A percentile compares a stretch with the other conserved stretches of the same genome.
Conservation (phyloP, 1,140 invertebrate species). For the Onthophagus taurus region DNA sequence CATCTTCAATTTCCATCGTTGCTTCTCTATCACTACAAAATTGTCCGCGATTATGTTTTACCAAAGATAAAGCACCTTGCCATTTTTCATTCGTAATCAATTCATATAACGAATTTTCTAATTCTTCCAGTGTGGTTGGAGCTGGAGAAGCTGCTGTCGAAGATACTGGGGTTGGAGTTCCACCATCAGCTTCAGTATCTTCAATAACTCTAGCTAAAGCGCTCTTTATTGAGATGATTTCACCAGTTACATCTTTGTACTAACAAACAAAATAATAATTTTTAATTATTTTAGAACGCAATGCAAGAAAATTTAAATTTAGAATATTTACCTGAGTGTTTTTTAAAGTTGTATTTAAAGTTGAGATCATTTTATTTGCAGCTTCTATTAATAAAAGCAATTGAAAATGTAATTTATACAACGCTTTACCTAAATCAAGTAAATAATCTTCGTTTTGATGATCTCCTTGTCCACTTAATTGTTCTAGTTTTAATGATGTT, state of each 20-base stretch:
- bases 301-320: background rate
- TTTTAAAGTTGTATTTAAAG: conserved; percentile 46
- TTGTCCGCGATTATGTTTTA: conserved; percentile 49
- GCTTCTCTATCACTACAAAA: conserved; percentile 52
- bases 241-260: conserved; percentile 47
- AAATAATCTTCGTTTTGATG: conserved; percentile 50
- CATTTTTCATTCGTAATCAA: conserved; percentile 54
- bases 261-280: conserved; percentile 25
- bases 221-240: conserved; percentile 44
- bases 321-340: conserved; percentile 37
- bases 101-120: conserved; percentile 47
- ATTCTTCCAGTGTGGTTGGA: conserved; percentile 41
- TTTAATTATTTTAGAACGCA: conserved; percentile 2
- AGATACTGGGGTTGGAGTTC: conserved; percentile 46
- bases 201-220: conserved; percentile 46
- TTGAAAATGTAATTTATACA: conserved; percentile 93
- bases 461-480: conserved; percentile 54
- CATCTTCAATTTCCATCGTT: conserved; percentile 42
- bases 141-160: conserved; percentile 37
- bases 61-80: conserved; percentile 52
- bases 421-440: conserved; percentile 65
- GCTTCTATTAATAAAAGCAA: conserved; percentile 82
- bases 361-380: conserved; percentile 77
- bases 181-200: conserved; percentile 47
- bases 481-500: conserved; percentile 62